Conservation (phyloP, 92 coral and sea anemone species). For the Pocillopora grandis region DNA sequence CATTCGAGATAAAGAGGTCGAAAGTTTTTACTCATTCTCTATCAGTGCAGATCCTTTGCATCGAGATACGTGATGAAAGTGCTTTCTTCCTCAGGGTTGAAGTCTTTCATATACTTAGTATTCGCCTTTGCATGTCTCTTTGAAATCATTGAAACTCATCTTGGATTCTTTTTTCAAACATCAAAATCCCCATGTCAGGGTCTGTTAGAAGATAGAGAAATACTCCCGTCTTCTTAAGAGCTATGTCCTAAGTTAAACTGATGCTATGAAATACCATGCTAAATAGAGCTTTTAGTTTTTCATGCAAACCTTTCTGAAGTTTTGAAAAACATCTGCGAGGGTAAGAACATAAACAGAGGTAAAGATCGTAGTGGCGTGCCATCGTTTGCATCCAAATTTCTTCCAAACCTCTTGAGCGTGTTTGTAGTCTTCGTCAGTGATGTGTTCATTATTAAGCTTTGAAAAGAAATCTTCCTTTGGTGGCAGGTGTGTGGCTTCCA, state of each 20-base stretch:
- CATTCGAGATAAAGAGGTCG: too few species aligned
- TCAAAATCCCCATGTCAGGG: not conserved
- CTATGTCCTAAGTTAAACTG: not conserved
- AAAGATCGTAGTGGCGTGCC: not conserved
- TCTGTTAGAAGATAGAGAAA: not conserved
- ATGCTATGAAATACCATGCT: not conserved
- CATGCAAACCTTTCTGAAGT: not conserved
- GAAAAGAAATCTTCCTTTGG: not conserved
- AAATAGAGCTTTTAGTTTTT: not conserved
- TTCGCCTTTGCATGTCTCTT: not conserved
- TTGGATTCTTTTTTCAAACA: not conserved
- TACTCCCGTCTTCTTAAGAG: not conserved
- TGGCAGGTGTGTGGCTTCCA: not conserved
- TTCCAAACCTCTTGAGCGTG: not conserved
- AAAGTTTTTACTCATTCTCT: too few species aligned
- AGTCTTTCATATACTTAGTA: not conserved
- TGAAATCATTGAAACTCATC: not conserved
- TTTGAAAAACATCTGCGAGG: not conserved
- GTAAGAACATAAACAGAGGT: not conserved
- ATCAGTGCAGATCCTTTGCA: too few species aligned
- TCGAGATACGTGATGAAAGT: too few species aligned
- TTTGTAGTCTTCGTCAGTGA: not conserved
- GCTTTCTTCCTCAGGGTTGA: not conserved
- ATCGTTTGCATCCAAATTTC: conserved; percentile 1
- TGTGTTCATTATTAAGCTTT: not conserved